Evolutionary conservation across 2,888 invertebrate species (phyloP).

Genomic region (Spilarctia lutea): DNA sequence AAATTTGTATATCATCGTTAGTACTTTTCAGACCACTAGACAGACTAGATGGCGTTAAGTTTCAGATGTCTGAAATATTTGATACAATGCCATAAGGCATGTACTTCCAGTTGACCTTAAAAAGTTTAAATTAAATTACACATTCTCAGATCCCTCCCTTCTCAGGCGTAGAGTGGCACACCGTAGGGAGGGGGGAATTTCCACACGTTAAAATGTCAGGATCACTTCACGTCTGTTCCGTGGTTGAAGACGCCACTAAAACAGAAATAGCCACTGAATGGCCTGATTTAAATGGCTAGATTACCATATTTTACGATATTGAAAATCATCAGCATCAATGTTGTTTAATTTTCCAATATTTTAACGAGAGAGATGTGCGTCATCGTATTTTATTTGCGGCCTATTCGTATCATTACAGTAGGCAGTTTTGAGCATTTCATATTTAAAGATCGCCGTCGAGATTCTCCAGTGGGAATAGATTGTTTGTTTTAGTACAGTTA

Average conservation of each 20-base stretch:
- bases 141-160: too few relatives aligned
- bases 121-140: too few relatives aligned
- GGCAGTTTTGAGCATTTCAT: constrained; percentile 28
- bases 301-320: background rate
- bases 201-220: too few relatives aligned
- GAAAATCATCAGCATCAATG: background rate
- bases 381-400: constrained; percentile 38
- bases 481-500: constrained; percentile 6
- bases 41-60: too few relatives aligned
- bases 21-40: too few relatives aligned
- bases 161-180: too few relatives aligned
- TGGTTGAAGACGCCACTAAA: background rate
- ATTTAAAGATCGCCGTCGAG: constrained; percentile 36
- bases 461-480: constrained; percentile 33
- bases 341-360: constrained; percentile 25
- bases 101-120: too few relatives aligned
- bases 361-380: constrained; percentile 18
- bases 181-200: too few relatives aligned
- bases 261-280: background rate
- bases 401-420: constrained; percentile 30
- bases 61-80: too few relatives aligned
- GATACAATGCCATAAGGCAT: too few relatives aligned
- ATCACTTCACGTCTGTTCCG: too few relatives aligned
- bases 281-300: background rate
- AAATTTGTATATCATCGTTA: too few relatives aligned